Percentiles rank a stretch among this genome's conserved stretches.
Evolutionary conservation across 2,113 vertebrate species (phyloP).

Genomic region (Ia io): DNA sequence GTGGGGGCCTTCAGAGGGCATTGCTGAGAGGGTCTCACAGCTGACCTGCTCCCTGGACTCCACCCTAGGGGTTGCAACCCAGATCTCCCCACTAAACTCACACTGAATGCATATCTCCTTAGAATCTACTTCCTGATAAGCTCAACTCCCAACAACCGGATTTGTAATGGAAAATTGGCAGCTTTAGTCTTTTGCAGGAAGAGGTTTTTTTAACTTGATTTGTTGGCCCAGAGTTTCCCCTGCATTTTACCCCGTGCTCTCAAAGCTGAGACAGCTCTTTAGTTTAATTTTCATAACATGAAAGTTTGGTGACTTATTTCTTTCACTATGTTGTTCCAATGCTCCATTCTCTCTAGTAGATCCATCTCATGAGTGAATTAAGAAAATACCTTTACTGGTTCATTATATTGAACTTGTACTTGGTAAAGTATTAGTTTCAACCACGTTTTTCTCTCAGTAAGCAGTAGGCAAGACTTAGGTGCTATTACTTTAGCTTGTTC

Average conservation of each 20-base stretch:
- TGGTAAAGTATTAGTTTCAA: not conserved
- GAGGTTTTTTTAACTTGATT: not conserved
- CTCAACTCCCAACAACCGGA: not conserved
- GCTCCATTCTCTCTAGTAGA: not conserved
- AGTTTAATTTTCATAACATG: not conserved
- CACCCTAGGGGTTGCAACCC: not conserved
- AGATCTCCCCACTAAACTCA: not conserved
- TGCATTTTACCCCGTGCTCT: not conserved
- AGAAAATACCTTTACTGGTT: not conserved
- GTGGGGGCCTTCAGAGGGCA: not conserved
- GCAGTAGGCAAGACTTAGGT: not conserved
- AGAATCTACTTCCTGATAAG: not conserved
- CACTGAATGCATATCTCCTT: not conserved
- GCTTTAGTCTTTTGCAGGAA: not conserved
- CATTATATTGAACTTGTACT: not conserved
- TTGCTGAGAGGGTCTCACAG: not conserved
- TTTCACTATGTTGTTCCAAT: not conserved
- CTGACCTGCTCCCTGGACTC: too few species aligned
- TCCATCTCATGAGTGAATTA: not conserved
- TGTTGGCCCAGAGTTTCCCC: not conserved
- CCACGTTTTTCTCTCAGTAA: not conserved
- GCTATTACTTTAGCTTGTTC: not conserved
- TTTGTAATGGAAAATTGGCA: not conserved
- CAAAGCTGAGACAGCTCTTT: not conserved
- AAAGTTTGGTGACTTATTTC: not conserved